Evolutionary conservation across 2,888 invertebrate species (phyloP).

Genomic region (Drosophila mettleri): DNA sequence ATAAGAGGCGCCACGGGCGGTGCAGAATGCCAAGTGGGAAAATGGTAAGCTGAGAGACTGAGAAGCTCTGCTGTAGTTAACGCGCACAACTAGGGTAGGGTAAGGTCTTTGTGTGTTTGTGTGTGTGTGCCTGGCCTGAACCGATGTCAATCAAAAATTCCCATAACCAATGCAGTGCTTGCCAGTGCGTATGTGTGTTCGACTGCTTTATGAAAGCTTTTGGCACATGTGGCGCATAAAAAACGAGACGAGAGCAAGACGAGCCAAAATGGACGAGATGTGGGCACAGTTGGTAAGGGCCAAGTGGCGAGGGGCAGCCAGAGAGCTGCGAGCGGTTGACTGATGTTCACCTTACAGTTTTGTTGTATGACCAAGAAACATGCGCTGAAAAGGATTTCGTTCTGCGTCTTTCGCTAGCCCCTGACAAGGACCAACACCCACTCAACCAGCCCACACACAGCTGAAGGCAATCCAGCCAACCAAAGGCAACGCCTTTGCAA

Average conservation of each 20-base stretch:
- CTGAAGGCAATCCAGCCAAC: slow-evolving; percentile 42
- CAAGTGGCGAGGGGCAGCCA: too few species aligned
- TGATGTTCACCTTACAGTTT: slow-evolving; percentile 51
- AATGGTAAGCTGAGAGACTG: slow-evolving; percentile 7
- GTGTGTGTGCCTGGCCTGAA: slow-evolving; percentile 49
- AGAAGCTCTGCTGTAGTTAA: slow-evolving; percentile 69
- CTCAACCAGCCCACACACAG: slow-evolving; percentile 9
- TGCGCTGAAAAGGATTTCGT: slow-evolving; percentile 75
- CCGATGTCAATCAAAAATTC: slow-evolving; percentile 83
- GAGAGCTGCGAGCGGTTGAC: neutral
- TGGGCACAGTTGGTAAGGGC: neutral
- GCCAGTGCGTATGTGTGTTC: slow-evolving; percentile 33
- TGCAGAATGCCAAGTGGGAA: slow-evolving; percentile 39
- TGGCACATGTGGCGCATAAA: slow-evolving; percentile 80
- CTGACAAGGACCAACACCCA: slow-evolving; percentile 41
- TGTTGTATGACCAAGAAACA: slow-evolving; percentile 71
- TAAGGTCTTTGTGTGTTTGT: neutral
- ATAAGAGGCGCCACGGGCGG: slow-evolving; percentile 75
- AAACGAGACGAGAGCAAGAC: slow-evolving; percentile 63
- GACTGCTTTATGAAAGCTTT: slow-evolving; percentile 77
- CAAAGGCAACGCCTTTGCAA: slow-evolving; percentile 66
- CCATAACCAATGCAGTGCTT: slow-evolving; percentile 74
- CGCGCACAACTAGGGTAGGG: slow-evolving; percentile 58
- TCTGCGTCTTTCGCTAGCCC: slow-evolving; percentile 61
- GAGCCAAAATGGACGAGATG: slow-evolving; percentile 38